These are phyloP conservation scores for Anthoscopus minutus DNA, from an alignment of 2,113 vertebrate species.

Conservation along the genomic window DNA sequence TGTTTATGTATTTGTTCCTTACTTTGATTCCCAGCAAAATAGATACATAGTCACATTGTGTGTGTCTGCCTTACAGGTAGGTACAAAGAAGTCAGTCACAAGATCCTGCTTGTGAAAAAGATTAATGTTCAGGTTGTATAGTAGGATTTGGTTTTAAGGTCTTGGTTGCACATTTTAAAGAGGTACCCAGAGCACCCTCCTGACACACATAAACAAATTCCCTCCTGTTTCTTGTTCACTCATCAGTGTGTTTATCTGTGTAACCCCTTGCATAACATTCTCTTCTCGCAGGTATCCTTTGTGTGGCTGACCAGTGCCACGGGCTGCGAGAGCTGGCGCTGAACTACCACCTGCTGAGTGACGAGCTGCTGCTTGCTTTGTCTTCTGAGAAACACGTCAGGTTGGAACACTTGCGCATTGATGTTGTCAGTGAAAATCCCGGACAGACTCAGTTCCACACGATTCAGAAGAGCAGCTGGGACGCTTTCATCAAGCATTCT, in stretches of 20 bases:
- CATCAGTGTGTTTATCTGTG: neutral
- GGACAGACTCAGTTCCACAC: constrained; percentile 91
- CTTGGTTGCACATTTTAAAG: neutral
- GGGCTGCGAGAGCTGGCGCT: constrained; percentile 90
- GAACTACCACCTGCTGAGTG: constrained; percentile 91
- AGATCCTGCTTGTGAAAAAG: neutral
- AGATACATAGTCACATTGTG: fast-evolving
- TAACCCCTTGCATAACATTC: neutral
- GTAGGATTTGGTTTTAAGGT: neutral
- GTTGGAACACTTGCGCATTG: constrained; percentile 93
- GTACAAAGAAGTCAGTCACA: neutral
- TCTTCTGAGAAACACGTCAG: constrained; percentile 95
- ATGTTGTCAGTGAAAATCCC: constrained; percentile 95
- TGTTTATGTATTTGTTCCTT: neutral
- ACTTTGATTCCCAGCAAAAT: neutral
- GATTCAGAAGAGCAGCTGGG: constrained; percentile 97
- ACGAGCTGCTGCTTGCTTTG: constrained; percentile 90
- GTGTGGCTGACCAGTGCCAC: constrained; percentile 92
- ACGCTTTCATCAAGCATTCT: constrained; percentile 94
- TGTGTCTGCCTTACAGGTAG: fast-evolving
- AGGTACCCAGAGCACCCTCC: too few relatives aligned
- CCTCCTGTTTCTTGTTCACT: neutral
- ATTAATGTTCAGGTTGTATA: neutral
- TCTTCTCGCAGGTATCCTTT: constrained; percentile 74
- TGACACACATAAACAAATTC: neutral